Evolutionary conservation across 2,888 invertebrate species (phyloP), one percentile per base, ranked within the genome.

Genomic region (Amphipyra berbera): DNA sequence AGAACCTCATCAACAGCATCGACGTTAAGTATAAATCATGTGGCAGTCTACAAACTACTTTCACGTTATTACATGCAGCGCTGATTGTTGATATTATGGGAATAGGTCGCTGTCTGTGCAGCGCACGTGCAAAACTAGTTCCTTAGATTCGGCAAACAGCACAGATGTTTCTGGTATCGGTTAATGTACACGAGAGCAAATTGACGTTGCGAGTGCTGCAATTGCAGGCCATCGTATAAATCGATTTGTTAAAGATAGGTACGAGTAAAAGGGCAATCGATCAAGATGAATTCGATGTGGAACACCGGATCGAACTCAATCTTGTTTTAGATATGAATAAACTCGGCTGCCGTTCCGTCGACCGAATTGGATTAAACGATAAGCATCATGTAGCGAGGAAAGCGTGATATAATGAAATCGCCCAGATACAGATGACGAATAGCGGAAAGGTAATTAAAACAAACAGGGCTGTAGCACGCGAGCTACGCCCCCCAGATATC

Each of bases 161-260:
- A 64, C 75, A 75, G 70, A 79, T 75, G 80, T 75, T 64, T 69
- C 55, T 75, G 73, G 83, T 85, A 85, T 82, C 81, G 74, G 82
- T 82, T 78, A 80, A 82, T 83, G 74, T 80, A 76, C 68, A 82
- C 78, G 74, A 80, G 80, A 87, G 82, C 81, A 50, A 73, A 81
- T 79, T 65, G 76, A 76, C 74, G 81, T 78, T 68, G 71, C 76
- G 73, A 86, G 81, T 82, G 81, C 78, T 83, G 84, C 87, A 84
- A 83, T 82, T 85, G 86, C 85, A 84, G 81, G 81, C 81, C 81
- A 83, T 82, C 82, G 79, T 77, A 84, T 81, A 82, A 86, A 89
- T 87, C 87, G 88, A 90, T 90, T 88, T 84, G 87, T 88, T 86
- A 82, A 83, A 83, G 82, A 84, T 85, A 83, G 82, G 84, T 85